Conservation (phyloP, 1,140 invertebrate genomes). For the Drosophila bocki region DNA sequence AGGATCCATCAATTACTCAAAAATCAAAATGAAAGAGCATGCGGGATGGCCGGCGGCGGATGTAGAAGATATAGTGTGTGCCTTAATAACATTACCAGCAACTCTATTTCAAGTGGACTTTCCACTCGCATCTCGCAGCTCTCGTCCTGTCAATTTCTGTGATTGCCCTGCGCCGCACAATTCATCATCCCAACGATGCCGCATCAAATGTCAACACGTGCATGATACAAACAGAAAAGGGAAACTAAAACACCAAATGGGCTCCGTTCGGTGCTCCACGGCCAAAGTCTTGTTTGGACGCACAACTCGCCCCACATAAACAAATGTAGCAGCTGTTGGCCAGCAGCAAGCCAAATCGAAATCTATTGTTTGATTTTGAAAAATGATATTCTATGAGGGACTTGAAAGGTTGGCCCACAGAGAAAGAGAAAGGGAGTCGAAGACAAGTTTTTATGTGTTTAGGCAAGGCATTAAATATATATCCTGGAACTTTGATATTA, state of each 20-base stretch:
- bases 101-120: slow-evolving; percentile 60
- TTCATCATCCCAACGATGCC: slow-evolving; percentile 54
- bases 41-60: neutral
- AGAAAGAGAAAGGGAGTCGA: neutral
- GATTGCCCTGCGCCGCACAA: slow-evolving; percentile 62
- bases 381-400: slow-evolving; percentile 50
- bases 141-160: slow-evolving; percentile 56
- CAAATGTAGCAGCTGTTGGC: slow-evolving; percentile 53
- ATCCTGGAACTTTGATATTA: neutral
- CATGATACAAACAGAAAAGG: slow-evolving; percentile 47
- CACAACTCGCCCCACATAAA: slow-evolving; percentile 39
- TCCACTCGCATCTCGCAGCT: slow-evolving; percentile 4
- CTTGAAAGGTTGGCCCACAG: slow-evolving; percentile 8
- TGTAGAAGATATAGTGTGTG: slow-evolving; percentile 20
- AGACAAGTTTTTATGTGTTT: neutral
- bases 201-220: slow-evolving; percentile 65
- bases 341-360: slow-evolving; percentile 15
- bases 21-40: slow-evolving; percentile 63
- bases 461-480: neutral
- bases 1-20: slow-evolving; percentile 64
- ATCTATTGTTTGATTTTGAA: slow-evolving; percentile 55
- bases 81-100: slow-evolving; percentile 61
- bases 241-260: slow-evolving; percentile 24
- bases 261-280: slow-evolving; percentile 1
- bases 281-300: slow-evolving; percentile 45